A percentile compares a stretch with the other conserved stretches of the same genome.
phyloP scores from a whole-genome alignment of 2,113 vertebrate genomes.

The Nothobranchius furzeri region DNA sequence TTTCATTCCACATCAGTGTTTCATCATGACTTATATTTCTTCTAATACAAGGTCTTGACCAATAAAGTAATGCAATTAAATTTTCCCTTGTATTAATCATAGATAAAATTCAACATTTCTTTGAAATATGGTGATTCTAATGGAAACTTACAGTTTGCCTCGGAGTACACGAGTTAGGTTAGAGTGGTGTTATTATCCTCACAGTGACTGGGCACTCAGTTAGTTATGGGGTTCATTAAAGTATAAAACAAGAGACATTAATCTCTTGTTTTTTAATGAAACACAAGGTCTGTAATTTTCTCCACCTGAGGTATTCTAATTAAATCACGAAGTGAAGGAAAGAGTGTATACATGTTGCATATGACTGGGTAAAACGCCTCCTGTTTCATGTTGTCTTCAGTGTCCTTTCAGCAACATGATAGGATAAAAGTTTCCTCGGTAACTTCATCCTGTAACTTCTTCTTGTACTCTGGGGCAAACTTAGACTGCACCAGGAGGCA shows the following conservation, averaged over 20 bases:
- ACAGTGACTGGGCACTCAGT: neutral
- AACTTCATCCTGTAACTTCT: slow-evolving; percentile 9
- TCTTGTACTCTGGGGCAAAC: neutral
- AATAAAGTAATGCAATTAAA: slow-evolving; percentile 51
- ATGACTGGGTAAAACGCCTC: neutral
- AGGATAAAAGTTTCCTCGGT: neutral
- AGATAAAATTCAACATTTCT: slow-evolving; percentile 42
- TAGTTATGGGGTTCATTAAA: slow-evolving; percentile 33
- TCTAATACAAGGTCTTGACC: slow-evolving; percentile 28
- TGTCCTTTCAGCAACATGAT: neutral
- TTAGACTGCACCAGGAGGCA: too few species aligned
- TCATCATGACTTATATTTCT: slow-evolving; percentile 55
- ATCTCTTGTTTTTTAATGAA: slow-evolving; percentile 29
- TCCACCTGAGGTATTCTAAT: neutral
- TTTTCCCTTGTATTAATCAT: slow-evolving; percentile 51
- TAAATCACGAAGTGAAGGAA: neutral
- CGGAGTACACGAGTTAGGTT: slow-evolving; percentile 18
- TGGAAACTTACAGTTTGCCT: slow-evolving; percentile 47
- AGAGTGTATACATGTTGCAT: neutral
- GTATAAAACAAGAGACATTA: slow-evolving; percentile 31
- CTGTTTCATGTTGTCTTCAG: neutral
- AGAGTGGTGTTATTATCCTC: slow-evolving; percentile 30
- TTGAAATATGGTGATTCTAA: slow-evolving; percentile 57
- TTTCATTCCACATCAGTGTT: slow-evolving; percentile 34
- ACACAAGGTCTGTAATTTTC: slow-evolving; percentile 16